Percentiles rank a stretch among this genome's conserved stretches.
Conservation (phyloP, 1,140 invertebrate genomes). For the Thrips palmi region DNA sequence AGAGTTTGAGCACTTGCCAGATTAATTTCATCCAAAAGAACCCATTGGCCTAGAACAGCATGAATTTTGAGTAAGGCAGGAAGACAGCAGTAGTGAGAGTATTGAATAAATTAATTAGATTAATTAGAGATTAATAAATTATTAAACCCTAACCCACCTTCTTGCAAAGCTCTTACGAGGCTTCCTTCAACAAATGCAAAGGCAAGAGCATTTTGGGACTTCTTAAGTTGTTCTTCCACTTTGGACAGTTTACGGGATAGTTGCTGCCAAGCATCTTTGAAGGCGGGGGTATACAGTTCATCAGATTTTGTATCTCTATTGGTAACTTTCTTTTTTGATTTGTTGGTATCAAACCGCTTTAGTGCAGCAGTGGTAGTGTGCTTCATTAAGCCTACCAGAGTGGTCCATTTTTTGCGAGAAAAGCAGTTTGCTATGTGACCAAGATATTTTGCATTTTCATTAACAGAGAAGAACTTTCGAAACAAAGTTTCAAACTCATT, state of each 20-base stretch:
- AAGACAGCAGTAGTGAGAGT: not conserved
- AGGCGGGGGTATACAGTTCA: no score
- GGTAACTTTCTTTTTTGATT: conserved; percentile 21
- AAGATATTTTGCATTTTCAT: conserved; percentile 74
- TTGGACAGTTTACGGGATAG: conserved; percentile 53
- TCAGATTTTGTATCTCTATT: no score
- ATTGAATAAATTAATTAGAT: not conserved
- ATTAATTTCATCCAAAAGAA: conserved; percentile 95
- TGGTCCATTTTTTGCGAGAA: conserved; percentile 47
- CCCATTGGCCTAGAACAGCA: conserved; percentile 52
- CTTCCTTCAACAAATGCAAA: conserved; percentile 89
- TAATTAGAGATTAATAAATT: not conserved
- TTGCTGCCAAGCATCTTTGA: conserved; percentile 21
- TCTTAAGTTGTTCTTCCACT: conserved; percentile 45
- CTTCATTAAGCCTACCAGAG: conserved; percentile 55
- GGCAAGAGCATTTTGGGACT: conserved; percentile 46
- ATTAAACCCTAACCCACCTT: conserved; percentile 29
- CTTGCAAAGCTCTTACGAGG: conserved; percentile 72
- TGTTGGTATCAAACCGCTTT: conserved; percentile 26
- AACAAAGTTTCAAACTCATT: conserved; percentile 79
- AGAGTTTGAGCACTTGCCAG: conserved; percentile 88
- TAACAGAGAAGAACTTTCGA: conserved; percentile 50
- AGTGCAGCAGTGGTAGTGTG: conserved; percentile 51
- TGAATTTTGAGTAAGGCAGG: not conserved
- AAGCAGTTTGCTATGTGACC: conserved; percentile 45